These are phyloP conservation scores for Zhuqinia jingwanae DNA, from an alignment of 2,888 invertebrate species.

Conservation along the genomic window DNA sequence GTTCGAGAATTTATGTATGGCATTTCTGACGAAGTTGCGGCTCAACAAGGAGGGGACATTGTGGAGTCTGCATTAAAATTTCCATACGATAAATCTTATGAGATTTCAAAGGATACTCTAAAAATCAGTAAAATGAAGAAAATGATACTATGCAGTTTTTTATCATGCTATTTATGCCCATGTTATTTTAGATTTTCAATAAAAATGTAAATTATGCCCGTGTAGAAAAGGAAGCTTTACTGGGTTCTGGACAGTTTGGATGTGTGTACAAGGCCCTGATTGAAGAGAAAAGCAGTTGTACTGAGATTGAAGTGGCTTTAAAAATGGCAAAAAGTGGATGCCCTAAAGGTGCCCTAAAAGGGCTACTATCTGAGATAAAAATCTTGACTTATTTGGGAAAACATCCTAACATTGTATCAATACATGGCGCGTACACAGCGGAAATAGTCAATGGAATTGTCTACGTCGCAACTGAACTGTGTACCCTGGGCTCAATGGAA, in stretches of 20 bases:
- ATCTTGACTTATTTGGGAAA: constrained; percentile 64
- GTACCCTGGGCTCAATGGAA: constrained; percentile 51
- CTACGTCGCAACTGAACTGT: constrained; percentile 57
- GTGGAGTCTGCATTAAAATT: constrained; percentile 44
- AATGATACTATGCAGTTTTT: too few species aligned
- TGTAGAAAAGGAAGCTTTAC: constrained; percentile 23
- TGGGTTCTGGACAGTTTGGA: constrained; percentile 63
- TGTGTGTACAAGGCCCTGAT: constrained; percentile 54
- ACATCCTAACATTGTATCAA: constrained; percentile 56
- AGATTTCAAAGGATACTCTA: constrained; percentile 61
- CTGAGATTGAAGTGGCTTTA: constrained; percentile 42
- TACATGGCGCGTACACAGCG: constrained; percentile 62
- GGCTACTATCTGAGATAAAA: constrained; percentile 68
- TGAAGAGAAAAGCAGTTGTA: too few species aligned
- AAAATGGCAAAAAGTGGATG: constrained; percentile 60
- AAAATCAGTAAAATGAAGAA: constrained; percentile 49
- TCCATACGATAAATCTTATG: constrained; percentile 69
- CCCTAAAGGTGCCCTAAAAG: constrained; percentile 51
- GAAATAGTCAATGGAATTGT: constrained; percentile 53
- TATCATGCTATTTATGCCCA: too few species aligned
- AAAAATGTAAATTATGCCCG: background rate
- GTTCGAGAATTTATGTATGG: constrained; percentile 62
- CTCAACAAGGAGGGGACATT: background rate
- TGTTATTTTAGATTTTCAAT: too few species aligned
- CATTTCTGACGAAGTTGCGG: constrained; percentile 5